Evolutionary conservation across 2,797 vertebrate species (phyloP), one percentile per base, ranked within the genome.

Genomic region (Lophotriccus pileatus): DNA sequence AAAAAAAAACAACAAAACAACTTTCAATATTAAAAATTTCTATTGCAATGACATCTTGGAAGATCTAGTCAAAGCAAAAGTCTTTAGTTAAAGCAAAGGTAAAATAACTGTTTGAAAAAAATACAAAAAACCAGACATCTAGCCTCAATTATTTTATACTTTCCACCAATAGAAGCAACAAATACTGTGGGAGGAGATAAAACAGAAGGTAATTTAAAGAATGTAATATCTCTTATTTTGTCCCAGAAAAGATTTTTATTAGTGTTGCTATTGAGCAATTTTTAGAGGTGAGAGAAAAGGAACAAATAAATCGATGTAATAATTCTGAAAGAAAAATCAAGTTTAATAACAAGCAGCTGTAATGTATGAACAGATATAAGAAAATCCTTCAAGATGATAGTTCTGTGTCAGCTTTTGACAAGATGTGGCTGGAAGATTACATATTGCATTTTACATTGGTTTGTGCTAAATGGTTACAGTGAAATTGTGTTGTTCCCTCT

Each of bases 161-260:
- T 94, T 80, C 60, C 59, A 63, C 39, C 17, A 72, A 82, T 3
- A 92, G 24, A 93, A 91, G 8, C 9, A 83, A 73, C 73, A 95
- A 92, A 77, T 75, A 66, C 50, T 49, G 39, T 64, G 60, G 43
- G 74, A 91, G 43, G 73, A 89, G 37, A 95, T 23, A 94, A 88
- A 95, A 60, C 43, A 88, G n/a, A 41, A 56, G 5, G 60, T 53
- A 60, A 91, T 91, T 93, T 80, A 74, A 89, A 93, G 94, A 24
- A 19, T 43, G 25, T 15, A 72, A 87, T 50, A 39, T 60, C 62
- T 76, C 70, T 83, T 93, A 56, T 93, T 96, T 92, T 72, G 32
- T 56, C 75, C 83, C 75, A 82, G 85, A 63, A 84, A 96, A 43
- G 20, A 55, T 87, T 95, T 96, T 95, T 73, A 95, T 94, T 91